These are phyloP conservation scores for Ecdyonurus torrentis DNA, from an alignment of 2,888 invertebrate species.

Conservation along the genomic window DNA sequence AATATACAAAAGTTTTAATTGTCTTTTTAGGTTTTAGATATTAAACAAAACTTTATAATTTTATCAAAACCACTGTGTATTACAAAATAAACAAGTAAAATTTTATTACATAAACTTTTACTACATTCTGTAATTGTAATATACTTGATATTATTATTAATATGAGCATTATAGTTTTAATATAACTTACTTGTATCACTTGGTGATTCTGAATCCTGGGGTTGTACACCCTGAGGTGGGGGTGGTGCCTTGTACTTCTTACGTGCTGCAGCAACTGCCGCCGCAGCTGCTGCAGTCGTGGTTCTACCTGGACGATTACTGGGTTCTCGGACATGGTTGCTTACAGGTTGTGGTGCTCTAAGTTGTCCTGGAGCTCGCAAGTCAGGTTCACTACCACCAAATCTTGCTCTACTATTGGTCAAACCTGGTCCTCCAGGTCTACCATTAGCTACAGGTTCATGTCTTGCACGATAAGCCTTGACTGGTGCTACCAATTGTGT, in stretches of 20 bases:
- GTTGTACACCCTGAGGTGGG: constrained; percentile 28
- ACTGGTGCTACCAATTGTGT: not conserved
- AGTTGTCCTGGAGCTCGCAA: constrained; percentile 26
- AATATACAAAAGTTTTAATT: too few relatives aligned
- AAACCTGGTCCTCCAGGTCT: constrained; percentile 13
- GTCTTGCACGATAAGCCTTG: not conserved
- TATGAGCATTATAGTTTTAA: too few relatives aligned
- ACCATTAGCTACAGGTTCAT: not conserved
- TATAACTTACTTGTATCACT: not conserved
- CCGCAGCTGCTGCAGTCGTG: constrained; percentile 13
- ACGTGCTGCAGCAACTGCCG: constrained; percentile 20
- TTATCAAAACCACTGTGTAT: too few relatives aligned
- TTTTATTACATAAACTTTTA: too few relatives aligned
- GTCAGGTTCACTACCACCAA: constrained; percentile 55
- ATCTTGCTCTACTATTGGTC: constrained; percentile 33
- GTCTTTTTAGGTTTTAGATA: too few relatives aligned
- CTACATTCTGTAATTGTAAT: too few relatives aligned
- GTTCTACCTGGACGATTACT: not conserved
- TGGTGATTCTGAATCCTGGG: not conserved
- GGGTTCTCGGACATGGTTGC: not conserved
- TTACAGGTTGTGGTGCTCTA: constrained; percentile 20
- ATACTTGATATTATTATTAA: too few relatives aligned
- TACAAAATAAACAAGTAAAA: too few relatives aligned
- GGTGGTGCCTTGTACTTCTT: constrained; percentile 65
- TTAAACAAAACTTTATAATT: too few relatives aligned